phyloP scores from a whole-genome alignment of 2,797 vertebrate species.

The Acropternis orthonyx region DNA sequence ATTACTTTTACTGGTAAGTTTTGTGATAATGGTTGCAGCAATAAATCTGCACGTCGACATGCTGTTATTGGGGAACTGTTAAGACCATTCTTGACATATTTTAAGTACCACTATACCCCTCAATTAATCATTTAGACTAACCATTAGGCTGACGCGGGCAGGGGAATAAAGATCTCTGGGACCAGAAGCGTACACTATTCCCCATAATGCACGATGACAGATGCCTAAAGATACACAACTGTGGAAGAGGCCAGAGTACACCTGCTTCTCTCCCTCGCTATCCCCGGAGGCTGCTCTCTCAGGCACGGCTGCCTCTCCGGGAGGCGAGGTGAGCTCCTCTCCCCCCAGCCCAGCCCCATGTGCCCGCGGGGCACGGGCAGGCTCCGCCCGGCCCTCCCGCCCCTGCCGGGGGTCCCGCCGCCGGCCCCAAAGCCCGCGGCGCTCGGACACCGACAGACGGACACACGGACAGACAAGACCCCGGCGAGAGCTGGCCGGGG shows the following conservation, averaged over 20 bases:
- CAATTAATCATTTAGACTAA: background rate
- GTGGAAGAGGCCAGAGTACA: background rate
- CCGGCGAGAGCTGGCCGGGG: no score
- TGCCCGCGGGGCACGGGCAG: background rate
- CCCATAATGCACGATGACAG: background rate
- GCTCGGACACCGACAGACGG: background rate
- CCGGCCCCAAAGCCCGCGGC: background rate
- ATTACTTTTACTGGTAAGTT: background rate
- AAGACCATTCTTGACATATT: background rate
- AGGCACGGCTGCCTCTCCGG: background rate
- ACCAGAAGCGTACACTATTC: rapidly evolving
- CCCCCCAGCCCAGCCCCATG: background rate
- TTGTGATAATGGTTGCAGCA: background rate
- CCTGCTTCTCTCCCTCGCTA: background rate
- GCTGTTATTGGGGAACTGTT: background rate
- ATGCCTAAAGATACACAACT: background rate
- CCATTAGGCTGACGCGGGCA: rapidly evolving
- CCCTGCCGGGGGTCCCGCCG: background rate
- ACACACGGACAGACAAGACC: no score
- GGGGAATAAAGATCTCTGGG: background rate
- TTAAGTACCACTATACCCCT: background rate
- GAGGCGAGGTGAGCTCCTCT: background rate
- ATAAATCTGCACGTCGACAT: background rate
- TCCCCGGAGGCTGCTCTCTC: background rate
- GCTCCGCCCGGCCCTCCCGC: background rate